These are phyloP conservation scores for Ramphastos sulfuratus DNA, from an alignment of 2,113 vertebrate species.

Conservation along the genomic window DNA sequence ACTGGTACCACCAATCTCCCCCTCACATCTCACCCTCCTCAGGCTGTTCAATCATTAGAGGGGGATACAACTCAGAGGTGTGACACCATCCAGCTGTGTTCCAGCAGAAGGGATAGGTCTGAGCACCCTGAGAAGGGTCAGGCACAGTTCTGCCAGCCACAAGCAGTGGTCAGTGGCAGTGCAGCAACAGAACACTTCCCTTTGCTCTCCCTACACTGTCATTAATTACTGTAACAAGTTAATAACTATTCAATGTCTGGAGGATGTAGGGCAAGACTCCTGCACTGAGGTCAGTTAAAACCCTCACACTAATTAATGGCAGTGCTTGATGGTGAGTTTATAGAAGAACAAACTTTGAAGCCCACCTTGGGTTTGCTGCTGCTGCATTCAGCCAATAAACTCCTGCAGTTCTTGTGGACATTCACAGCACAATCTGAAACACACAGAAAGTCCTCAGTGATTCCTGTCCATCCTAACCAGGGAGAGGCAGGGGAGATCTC, in stretches of 20 bases:
- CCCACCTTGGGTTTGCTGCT: conserved; percentile 85
- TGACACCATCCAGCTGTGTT: fast-evolving
- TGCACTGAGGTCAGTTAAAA: not conserved
- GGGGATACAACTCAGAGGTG: not conserved
- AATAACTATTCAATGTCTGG: not conserved
- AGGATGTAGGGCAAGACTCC: not conserved
- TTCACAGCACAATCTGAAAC: conserved; percentile 88
- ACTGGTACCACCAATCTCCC: not conserved
- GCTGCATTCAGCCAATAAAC: conserved; percentile 86
- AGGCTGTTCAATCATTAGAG: not conserved
- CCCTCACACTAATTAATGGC: fast-evolving
- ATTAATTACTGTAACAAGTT: not conserved
- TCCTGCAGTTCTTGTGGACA: conserved; percentile 90
- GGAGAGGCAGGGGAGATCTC: not conserved
- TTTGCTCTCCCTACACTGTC: not conserved
- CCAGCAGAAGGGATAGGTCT: not conserved
- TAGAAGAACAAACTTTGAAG: not conserved
- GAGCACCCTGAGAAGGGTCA: not conserved
- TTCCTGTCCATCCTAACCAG: not conserved
- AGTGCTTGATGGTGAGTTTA: too few relatives aligned
- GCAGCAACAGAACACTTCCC: not conserved
- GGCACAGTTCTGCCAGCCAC: not conserved
- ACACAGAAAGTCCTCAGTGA: not conserved
- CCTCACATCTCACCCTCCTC: not conserved
- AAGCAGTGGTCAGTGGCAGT: not conserved